A percentile compares a stretch with the other conserved stretches of the same genome.
Conservation (phyloP, 2,113 vertebrate genomes). For the Aspiorhynchus laticeps region DNA sequence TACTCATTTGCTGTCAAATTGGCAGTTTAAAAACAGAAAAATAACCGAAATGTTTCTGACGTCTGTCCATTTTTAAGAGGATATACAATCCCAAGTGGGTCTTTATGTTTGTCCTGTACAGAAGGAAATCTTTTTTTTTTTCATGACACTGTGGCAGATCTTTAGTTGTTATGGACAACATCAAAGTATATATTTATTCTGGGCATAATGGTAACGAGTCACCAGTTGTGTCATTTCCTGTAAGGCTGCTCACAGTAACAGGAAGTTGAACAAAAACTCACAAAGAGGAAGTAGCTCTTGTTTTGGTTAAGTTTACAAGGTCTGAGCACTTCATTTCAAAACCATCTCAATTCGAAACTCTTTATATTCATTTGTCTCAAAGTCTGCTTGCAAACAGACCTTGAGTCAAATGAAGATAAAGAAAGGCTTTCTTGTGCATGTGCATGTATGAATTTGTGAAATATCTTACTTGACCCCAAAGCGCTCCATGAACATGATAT, state of each 20-base stretch:
- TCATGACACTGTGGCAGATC: neutral
- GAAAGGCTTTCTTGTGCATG: neutral
- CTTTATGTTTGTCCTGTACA: neutral
- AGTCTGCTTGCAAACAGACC: slow-evolving; percentile 23
- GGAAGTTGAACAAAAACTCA: slow-evolving; percentile 73
- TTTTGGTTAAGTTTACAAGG: slow-evolving; percentile 60
- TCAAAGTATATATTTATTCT: slow-evolving; percentile 31
- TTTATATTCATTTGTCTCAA: too few relatives aligned
- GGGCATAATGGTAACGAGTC: slow-evolving; percentile 47
- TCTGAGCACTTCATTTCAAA: slow-evolving; percentile 55
- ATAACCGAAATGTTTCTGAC: neutral
- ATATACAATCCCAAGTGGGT: slow-evolving; percentile 22
- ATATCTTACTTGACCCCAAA: slow-evolving; percentile 89
- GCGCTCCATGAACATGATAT: slow-evolving; percentile 93
- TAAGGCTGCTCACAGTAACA: slow-evolving; percentile 68
- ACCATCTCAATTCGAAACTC: slow-evolving; percentile 44
- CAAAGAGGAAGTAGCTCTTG: slow-evolving; percentile 69
- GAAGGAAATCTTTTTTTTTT: slow-evolving; percentile 5
- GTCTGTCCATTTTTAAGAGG: slow-evolving; percentile 8
- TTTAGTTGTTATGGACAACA: slow-evolving; percentile 34
- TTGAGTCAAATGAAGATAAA: neutral
- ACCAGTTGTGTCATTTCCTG: slow-evolving; percentile 69
- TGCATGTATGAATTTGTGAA: neutral
- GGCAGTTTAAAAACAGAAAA: neutral
- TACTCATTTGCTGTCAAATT: neutral